Percentiles rank a stretch among this genome's conserved stretches.
Conservation (phyloP, 2,888 invertebrate genomes). For the Hololepta plana region DNA sequence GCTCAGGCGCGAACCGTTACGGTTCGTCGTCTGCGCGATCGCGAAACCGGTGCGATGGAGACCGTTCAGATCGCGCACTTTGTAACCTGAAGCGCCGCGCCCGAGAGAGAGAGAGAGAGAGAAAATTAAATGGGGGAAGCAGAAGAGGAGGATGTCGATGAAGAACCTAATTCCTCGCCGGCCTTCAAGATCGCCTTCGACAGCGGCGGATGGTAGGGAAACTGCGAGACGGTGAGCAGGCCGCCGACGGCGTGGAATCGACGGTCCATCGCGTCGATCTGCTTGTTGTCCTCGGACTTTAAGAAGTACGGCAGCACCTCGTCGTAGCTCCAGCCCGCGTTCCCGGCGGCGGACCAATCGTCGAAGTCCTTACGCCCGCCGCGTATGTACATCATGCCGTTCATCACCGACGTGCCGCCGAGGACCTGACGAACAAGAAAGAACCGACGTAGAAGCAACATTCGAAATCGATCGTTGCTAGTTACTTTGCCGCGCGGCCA, state of each 20-base stretch:
- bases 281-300: constrained; percentile 68
- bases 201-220: constrained; percentile 72
- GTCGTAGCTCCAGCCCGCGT: constrained; percentile 76
- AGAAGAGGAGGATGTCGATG: constrained; percentile 2
- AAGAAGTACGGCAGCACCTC: constrained; percentile 82
- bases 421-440: constrained; percentile 42
- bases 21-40: constrained; percentile 75
- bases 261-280: constrained; percentile 48
- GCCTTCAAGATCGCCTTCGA: constrained; percentile 62
- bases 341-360: constrained; percentile 70
- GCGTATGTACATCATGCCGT: constrained; percentile 92
- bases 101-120: neutral
- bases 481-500: constrained; percentile 73
- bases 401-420: constrained; percentile 84
- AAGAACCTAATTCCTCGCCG: constrained; percentile 54
- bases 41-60: constrained; percentile 63
- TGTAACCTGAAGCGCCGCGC: constrained; percentile 37
- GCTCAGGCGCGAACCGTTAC: constrained; percentile 70
- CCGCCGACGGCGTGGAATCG: constrained; percentile 67
- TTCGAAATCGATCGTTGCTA: too few species aligned
- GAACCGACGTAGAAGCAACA: neutral
- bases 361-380: constrained; percentile 79
- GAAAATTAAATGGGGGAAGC: too few species aligned
- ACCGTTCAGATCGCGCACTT: constrained; percentile 66
- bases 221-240: constrained; percentile 57